A percentile compares a stretch with the other conserved stretches of the same genome.
Conservation (phyloP, 2,888 invertebrate genomes). For the Agrypnus murinus region DNA sequence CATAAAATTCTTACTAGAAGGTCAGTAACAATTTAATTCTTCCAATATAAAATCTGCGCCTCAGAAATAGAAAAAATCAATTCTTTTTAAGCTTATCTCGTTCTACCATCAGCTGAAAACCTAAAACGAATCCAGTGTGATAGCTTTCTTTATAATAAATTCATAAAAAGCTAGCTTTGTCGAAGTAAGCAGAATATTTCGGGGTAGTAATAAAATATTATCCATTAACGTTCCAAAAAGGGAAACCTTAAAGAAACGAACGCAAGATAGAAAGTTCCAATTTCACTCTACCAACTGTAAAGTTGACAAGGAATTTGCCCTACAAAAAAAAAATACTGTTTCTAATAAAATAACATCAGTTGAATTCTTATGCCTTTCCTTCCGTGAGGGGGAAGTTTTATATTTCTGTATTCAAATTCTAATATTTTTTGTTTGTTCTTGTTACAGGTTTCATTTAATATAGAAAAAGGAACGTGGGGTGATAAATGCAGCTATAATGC, state of each 20-base stretch:
- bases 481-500: slow-evolving; percentile 19
- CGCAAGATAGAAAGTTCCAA: no score
- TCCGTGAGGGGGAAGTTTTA: neutral
- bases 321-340: no score
- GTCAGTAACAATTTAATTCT: no score
- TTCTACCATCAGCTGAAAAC: no score
- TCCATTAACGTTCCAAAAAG: slow-evolving; percentile 8
- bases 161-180: slow-evolving; percentile 18
- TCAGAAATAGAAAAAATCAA: no score
- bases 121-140: neutral
- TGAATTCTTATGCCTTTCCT: neutral
- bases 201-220: slow-evolving; percentile 21
- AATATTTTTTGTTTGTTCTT: neutral
- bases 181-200: slow-evolving; percentile 11
- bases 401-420: neutral
- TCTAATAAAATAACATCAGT: no score
- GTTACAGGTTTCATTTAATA: neutral
- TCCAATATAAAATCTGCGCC: no score
- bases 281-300: no score
- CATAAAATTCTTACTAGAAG: no score
- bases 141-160: slow-evolving; percentile 2
- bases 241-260: slow-evolving; percentile 2
- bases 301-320: no score
- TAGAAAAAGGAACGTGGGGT: neutral
- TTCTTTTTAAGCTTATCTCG: no score